Percentiles rank a stretch among this genome's conserved stretches.
These are phyloP conservation scores for Rhinella marina DNA, from an alignment of 2,797 vertebrate species.

Conservation along the genomic window DNA sequence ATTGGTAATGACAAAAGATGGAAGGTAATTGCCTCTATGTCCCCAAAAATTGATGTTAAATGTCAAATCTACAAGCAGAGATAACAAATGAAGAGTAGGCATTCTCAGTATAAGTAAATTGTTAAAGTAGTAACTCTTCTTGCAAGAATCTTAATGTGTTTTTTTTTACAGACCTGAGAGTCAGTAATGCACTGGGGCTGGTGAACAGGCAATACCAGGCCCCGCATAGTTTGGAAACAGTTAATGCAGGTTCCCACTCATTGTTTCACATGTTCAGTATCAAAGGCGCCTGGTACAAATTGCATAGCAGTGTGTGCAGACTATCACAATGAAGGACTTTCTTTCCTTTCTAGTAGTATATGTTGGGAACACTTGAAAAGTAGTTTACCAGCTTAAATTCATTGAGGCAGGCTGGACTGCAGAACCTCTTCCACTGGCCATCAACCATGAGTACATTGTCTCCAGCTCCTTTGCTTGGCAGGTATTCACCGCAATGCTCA, in stretches of 20 bases:
- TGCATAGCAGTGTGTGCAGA: conserved; percentile 47
- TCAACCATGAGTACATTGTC: conserved; percentile 94
- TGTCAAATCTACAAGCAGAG: conserved; percentile 17
- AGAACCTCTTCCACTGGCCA: conserved; percentile 98
- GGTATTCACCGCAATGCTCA: conserved; percentile 96
- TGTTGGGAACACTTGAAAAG: conserved; percentile 57
- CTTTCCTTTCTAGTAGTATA: conserved; percentile 38
- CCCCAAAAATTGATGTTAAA: conserved; percentile 7
- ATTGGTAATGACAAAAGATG: conserved; percentile 9
- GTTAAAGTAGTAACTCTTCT: conserved; percentile 21
- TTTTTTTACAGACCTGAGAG: conserved; percentile 29
- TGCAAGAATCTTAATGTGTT: background rate
- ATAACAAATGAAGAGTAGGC: conserved; percentile 24
- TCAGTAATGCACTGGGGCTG: conserved; percentile 6
- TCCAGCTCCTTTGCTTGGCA: conserved; percentile 91
- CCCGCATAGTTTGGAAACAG: conserved; percentile 29
- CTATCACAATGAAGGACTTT: conserved; percentile 39
- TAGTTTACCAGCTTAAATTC: conserved; percentile 95
- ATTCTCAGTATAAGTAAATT: background rate
- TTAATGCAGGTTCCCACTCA: conserved; percentile 30
- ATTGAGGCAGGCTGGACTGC: conserved; percentile 94
- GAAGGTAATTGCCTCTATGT: conserved; percentile 9
- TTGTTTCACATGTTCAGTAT: conserved; percentile 38
- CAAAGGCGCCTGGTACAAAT: conserved; percentile 26
- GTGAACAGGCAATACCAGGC: conserved; percentile 1